A percentile compares a stretch with the other conserved stretches of the same genome.
These are phyloP conservation scores for Glaucopsyche alexis DNA, from an alignment of 2,888 invertebrate species.

Conservation along the genomic window DNA sequence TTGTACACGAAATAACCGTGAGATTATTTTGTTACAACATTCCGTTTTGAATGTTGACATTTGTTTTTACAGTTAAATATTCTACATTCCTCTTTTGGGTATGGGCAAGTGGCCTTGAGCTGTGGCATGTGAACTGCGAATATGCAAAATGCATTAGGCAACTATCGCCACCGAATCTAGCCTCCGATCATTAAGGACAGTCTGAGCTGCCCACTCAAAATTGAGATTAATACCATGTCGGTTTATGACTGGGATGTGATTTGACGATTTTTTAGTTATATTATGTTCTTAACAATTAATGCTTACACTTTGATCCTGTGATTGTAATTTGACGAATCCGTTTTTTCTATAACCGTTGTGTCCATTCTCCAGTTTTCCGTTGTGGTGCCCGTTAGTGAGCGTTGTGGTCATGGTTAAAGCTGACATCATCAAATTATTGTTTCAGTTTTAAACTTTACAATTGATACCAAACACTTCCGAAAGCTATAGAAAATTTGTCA, in stretches of 20 bases:
- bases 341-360: slow-evolving; percentile 67
- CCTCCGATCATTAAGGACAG: slow-evolving; percentile 3
- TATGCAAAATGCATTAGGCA: background rate
- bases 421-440: slow-evolving; percentile 54
- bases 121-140: background rate
- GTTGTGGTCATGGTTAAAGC: slow-evolving; percentile 68
- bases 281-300: slow-evolving; percentile 31
- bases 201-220: background rate
- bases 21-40: background rate
- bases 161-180: slow-evolving; percentile 9
- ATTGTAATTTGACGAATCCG: slow-evolving; percentile 60
- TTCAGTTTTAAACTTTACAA: slow-evolving; percentile 30
- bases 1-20: background rate
- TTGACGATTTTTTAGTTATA: background rate
- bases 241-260: background rate
- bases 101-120: background rate
- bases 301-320: slow-evolving; percentile 57
- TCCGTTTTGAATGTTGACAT: background rate
- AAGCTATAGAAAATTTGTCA: slow-evolving; percentile 5
- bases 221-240: background rate
- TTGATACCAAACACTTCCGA: slow-evolving; percentile 29
- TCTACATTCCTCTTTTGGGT: background rate
- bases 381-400: slow-evolving; percentile 62
- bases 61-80: background rate
- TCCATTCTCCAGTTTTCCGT: slow-evolving; percentile 61